Percentiles rank a stretch among this genome's conserved stretches.
phyloP scores from a whole-genome alignment of 2,888 invertebrate species.

The Drosophila putrida region DNA sequence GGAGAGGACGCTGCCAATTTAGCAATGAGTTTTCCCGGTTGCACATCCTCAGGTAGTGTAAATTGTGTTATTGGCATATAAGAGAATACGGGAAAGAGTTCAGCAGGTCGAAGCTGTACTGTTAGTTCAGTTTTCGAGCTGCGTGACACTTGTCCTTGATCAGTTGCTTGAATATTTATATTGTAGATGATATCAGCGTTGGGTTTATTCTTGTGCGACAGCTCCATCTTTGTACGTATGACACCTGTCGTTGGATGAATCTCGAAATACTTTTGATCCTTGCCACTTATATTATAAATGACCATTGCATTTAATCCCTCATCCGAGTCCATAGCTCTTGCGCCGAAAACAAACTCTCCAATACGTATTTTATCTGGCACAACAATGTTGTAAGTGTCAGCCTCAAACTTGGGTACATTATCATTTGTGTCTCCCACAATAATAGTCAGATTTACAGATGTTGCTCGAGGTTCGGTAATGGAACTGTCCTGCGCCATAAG shows the following conservation, averaged over 20 bases:
- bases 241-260: constrained; percentile 94
- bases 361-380: constrained; percentile 92
- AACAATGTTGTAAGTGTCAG: constrained; percentile 91
- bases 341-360: constrained; percentile 96
- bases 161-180: constrained; percentile 92
- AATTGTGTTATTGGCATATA: constrained; percentile 90
- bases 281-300: constrained; percentile 91
- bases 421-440: constrained; percentile 93
- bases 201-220: constrained; percentile 83
- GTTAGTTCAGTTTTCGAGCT: constrained; percentile 91
- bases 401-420: constrained; percentile 92
- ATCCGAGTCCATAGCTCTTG: constrained; percentile 94
- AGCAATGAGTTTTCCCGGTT: constrained; percentile 91
- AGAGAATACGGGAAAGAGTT: constrained; percentile 92
- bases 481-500: constrained; percentile 96
- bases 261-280: constrained; percentile 91
- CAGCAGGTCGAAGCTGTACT: constrained; percentile 91
- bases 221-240: constrained; percentile 91
- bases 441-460: constrained; percentile 93
- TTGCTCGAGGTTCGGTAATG: constrained; percentile 92
- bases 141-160: constrained; percentile 89
- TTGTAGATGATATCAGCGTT: constrained; percentile 88
- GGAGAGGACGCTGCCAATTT: constrained; percentile 92
- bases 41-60: constrained; percentile 92
- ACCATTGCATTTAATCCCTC: constrained; percentile 93